These are phyloP conservation scores for Ptyas mucosa DNA, from an alignment of 2,113 vertebrate genomes.

Conservation along the genomic window DNA sequence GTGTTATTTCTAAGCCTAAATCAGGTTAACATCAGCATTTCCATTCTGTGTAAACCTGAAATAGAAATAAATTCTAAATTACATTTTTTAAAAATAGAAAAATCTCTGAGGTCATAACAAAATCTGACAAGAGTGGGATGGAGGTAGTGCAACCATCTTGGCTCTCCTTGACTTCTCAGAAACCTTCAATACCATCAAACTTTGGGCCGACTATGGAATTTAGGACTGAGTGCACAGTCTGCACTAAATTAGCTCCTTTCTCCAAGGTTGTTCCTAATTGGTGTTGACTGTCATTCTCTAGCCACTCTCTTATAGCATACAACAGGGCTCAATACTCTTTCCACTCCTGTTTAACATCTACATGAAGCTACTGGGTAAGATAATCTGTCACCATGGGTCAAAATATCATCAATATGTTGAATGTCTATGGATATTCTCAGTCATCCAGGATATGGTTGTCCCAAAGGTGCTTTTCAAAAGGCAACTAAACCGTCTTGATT, in stretches of 20 bases:
- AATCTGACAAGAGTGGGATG: not conserved
- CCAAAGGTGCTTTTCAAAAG: not conserved
- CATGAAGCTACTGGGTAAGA: not conserved
- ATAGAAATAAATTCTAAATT: not conserved
- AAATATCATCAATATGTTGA: not conserved
- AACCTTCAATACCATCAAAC: not conserved
- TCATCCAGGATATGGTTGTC: not conserved
- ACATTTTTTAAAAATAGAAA: not conserved
- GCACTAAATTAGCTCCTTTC: not conserved
- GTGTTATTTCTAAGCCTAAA: not conserved
- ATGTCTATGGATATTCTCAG: not conserved
- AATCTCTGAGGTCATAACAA: not conserved
- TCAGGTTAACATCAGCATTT: not conserved
- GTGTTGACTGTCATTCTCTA: not conserved
- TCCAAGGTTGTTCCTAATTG: not conserved
- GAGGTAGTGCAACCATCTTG: not conserved
- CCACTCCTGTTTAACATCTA: not conserved
- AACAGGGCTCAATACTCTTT: not conserved
- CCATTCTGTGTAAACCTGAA: not conserved
- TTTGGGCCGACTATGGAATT: not conserved
- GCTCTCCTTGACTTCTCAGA: not conserved
- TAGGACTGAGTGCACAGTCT: not conserved
- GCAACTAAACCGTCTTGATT: not conserved
- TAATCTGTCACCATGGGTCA: not conserved
- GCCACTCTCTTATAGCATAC: not conserved